A percentile compares a stretch with the other conserved stretches of the same genome.
Evolutionary conservation across 2,797 vertebrate genomes (phyloP).

Genomic region (Gouania willdenowi): DNA sequence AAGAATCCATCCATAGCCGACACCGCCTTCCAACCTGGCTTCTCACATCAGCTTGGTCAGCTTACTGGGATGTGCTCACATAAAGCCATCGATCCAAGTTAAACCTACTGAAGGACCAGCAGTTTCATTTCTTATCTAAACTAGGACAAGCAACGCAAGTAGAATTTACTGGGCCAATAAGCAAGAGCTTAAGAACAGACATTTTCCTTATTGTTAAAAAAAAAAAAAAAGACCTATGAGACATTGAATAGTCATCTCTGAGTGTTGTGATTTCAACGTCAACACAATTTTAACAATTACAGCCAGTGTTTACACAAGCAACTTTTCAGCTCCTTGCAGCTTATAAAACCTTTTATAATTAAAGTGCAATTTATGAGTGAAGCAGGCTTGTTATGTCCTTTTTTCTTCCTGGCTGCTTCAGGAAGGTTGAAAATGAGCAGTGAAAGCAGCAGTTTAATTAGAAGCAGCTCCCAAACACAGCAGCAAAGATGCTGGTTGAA

Average conservation of each 20-base stretch:
- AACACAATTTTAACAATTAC: too few species aligned
- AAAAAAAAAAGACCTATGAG: too few species aligned
- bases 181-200: too few species aligned
- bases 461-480: slow-evolving; percentile 6
- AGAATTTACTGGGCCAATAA: too few species aligned
- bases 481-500: slow-evolving; percentile 43
- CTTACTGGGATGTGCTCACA: neutral
- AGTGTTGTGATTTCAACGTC: neutral
- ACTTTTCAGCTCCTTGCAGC: slow-evolving; percentile 18
- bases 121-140: too few species aligned
- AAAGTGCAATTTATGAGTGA: slow-evolving; percentile 28
- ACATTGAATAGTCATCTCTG: too few species aligned
- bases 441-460: slow-evolving; percentile 45
- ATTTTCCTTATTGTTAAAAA: too few species aligned
- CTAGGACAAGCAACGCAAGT: too few species aligned
- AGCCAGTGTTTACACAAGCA: too few species aligned
- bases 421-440: slow-evolving; percentile 36
- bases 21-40: neutral
- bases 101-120: too few species aligned
- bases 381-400: slow-evolving; percentile 19
- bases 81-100: too few species aligned
- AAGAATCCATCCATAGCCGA: neutral
- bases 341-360: slow-evolving; percentile 52
- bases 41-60: neutral
- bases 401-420: slow-evolving; percentile 15